A percentile compares a stretch with the other conserved stretches of the same genome.
Conservation (phyloP, 2,113 vertebrate species). For the Sapajus apella region DNA sequence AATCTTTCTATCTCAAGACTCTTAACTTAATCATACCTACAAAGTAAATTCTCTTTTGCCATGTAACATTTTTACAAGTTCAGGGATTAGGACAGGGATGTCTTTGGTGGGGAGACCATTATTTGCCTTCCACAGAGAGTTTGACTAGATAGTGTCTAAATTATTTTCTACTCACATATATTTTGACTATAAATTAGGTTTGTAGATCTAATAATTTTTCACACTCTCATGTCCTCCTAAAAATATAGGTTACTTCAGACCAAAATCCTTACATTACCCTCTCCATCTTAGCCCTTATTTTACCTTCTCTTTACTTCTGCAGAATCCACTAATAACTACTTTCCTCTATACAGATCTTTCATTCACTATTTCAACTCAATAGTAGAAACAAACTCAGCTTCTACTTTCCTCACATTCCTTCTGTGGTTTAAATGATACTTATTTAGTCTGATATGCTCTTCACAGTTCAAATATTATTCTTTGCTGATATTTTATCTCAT, state of each 20-base stretch:
- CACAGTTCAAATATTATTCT: background rate
- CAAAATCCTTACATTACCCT: background rate
- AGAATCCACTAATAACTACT: background rate
- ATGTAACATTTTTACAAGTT: background rate
- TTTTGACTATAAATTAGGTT: background rate
- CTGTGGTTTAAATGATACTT: background rate
- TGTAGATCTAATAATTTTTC: background rate
- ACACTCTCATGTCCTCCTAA: background rate
- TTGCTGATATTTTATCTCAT: conserved; percentile 2
- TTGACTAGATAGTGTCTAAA: background rate
- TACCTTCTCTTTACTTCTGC: background rate
- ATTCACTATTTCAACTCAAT: background rate
- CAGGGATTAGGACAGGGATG: background rate
- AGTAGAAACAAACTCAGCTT: conserved; percentile 1
- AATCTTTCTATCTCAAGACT: background rate
- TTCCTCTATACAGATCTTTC: background rate
- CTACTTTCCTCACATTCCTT: background rate
- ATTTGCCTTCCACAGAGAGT: background rate
- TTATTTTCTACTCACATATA: background rate
- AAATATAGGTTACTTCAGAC: background rate
- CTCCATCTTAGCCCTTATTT: background rate
- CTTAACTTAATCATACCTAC: background rate
- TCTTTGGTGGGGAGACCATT: background rate
- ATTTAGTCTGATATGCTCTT: background rate
- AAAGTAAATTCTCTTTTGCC: background rate